These are phyloP conservation scores for Eupsilia transversa DNA, from an alignment of 2,888 invertebrate species.

Conservation along the genomic window DNA sequence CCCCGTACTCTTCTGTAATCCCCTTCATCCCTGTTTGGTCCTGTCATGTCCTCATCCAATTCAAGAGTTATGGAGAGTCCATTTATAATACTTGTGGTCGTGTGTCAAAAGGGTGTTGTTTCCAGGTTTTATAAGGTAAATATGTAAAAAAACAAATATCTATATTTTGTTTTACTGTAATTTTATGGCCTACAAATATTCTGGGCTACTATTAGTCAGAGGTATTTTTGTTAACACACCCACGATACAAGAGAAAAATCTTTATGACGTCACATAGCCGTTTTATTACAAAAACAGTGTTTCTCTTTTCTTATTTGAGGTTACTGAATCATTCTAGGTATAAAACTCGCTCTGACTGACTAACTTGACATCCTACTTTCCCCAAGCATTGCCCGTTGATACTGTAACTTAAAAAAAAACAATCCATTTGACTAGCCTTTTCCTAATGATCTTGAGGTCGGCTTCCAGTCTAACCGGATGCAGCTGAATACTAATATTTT, in stretches of 20 bases:
- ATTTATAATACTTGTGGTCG: constrained; percentile 40
- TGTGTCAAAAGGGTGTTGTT: constrained; percentile 12
- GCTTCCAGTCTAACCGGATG: no score
- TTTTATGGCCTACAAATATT: no score
- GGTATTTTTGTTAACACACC: background rate
- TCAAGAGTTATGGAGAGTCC: constrained; percentile 38
- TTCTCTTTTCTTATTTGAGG: background rate
- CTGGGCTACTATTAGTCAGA: background rate
- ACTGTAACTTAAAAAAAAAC: no score
- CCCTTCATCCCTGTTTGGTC: constrained; percentile 23
- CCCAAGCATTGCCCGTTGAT: background rate
- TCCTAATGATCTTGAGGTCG: no score
- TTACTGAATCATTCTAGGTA: background rate
- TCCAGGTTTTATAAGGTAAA: constrained; percentile 21
- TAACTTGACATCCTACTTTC: background rate
- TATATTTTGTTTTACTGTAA: background rate
- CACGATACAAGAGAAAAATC: background rate
- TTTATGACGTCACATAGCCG: background rate
- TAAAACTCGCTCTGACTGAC: background rate
- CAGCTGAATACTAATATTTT: no score
- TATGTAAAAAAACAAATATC: constrained; percentile 2
- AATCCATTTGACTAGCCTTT: no score
- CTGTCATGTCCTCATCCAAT: constrained; percentile 57
- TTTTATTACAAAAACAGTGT: background rate
- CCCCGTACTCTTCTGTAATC: constrained; percentile 1